These are phyloP conservation scores for Papilio protenor DNA, from an alignment of 2,888 invertebrate species.

Conservation along the genomic window DNA sequence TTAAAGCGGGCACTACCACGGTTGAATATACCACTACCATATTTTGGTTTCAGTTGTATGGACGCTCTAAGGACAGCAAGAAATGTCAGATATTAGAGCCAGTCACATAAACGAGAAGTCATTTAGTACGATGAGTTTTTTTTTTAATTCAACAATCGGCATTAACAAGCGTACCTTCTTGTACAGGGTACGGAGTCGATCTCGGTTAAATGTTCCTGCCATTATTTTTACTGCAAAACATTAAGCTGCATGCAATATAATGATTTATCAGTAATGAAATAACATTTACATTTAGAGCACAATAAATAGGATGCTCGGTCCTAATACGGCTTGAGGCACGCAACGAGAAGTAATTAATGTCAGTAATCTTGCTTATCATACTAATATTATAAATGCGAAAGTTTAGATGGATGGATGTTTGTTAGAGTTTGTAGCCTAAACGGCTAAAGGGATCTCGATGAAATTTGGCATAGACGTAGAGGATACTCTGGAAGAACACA, in stretches of 20 bases:
- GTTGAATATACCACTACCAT: too few relatives aligned
- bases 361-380: too few relatives aligned
- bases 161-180: conserved; percentile 23
- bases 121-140: conserved; percentile 1
- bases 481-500: too few relatives aligned
- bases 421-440: too few relatives aligned
- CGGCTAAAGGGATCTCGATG: too few relatives aligned
- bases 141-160: conserved; percentile 4
- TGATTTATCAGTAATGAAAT: conserved; percentile 27
- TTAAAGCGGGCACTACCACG: too few relatives aligned
- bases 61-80: neutral
- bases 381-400: too few relatives aligned
- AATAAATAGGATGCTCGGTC: conserved; percentile 14
- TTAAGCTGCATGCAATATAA: conserved; percentile 32
- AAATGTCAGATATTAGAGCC: neutral
- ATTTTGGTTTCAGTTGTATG: too few relatives aligned
- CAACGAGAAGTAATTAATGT: conserved; percentile 1
- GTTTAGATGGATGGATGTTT: too few relatives aligned
- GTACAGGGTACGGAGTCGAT: conserved; percentile 31
- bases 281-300: conserved; percentile 4
- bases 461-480: too few relatives aligned
- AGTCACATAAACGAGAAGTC: neutral
- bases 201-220: neutral
- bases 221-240: conserved; percentile 8
- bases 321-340: conserved; percentile 32